phyloP scores from a whole-genome alignment of 2,888 invertebrate genomes.

The Cheilosia urbana region DNA sequence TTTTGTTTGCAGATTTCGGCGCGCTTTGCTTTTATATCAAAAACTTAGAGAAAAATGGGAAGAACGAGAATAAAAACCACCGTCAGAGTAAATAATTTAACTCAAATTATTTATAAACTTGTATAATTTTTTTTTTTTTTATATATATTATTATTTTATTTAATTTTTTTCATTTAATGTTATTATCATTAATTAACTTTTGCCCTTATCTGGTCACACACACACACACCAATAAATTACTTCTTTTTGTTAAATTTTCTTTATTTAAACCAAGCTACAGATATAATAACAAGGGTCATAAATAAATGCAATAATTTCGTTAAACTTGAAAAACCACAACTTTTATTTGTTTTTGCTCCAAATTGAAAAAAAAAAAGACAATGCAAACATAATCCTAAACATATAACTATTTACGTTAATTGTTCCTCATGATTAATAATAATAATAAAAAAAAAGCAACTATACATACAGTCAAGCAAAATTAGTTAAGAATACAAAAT shows the following conservation, averaged over 20 bases:
- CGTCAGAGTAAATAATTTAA: constrained; percentile 73
- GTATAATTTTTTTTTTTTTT: constrained; percentile 47
- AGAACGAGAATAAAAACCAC: constrained; percentile 69
- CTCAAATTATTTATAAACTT: constrained; percentile 69
- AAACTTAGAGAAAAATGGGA: constrained; percentile 49
- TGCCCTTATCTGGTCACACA: constrained; percentile 81
- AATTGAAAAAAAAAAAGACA: constrained; percentile 49
- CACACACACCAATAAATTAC: constrained; percentile 80
- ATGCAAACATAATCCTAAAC: constrained; percentile 64
- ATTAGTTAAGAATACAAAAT: constrained; percentile 12
- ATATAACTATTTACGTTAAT: constrained; percentile 65
- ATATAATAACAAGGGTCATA: constrained; percentile 19
- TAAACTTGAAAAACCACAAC: constrained; percentile 22
- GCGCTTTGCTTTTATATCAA: constrained; percentile 71
- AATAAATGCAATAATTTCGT: constrained; percentile 24
- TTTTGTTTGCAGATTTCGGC: constrained; percentile 72
- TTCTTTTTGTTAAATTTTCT: constrained; percentile 43
- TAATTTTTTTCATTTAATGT: constrained; percentile 49
- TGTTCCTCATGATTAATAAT: constrained; percentile 64
- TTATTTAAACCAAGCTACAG: constrained; percentile 37
- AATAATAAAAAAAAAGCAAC: constrained; percentile 13
- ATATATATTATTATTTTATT: constrained; percentile 10
- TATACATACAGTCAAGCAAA: constrained; percentile 25
- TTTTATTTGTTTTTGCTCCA: constrained; percentile 38
- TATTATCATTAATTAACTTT: constrained; percentile 65